Evolutionary conservation across 2,888 invertebrate genomes (phyloP).

Genomic region (Auanema freiburgensis): DNA sequence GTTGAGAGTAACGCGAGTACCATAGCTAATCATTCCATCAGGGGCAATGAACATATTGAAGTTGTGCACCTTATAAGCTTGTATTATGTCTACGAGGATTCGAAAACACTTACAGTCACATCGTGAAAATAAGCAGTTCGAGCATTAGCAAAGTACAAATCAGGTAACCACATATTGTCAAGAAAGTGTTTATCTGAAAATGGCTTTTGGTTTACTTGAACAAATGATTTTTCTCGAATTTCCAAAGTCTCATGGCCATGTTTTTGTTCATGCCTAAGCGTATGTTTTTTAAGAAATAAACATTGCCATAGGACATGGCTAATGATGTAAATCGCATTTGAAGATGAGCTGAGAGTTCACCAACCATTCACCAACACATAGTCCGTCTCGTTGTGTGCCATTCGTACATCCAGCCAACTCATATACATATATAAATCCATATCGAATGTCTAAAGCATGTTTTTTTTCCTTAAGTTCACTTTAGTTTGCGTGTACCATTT

Average conservation of each 20-base stretch:
- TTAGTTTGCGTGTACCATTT: constrained; percentile 40
- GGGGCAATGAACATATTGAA: constrained; percentile 55
- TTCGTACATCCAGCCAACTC: constrained; percentile 48
- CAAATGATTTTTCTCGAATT: background rate
- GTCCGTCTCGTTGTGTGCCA: constrained; percentile 46
- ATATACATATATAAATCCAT: constrained; percentile 59
- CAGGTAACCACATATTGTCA: constrained; percentile 54
- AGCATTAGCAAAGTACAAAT: constrained; percentile 57
- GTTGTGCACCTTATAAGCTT: constrained; percentile 41
- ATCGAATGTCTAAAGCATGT: constrained; percentile 47
- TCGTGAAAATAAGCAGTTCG: constrained; percentile 53
- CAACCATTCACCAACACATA: constrained; percentile 48
- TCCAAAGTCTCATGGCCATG: background rate
- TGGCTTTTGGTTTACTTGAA: background rate
- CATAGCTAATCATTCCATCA: constrained; percentile 50
- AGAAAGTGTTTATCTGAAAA: constrained; percentile 44
- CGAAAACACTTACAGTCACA: constrained; percentile 21
- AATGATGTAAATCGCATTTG: background rate
- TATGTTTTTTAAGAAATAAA: constrained; percentile 1
- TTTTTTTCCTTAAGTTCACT: background rate
- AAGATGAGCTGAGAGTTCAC: constrained; percentile 33
- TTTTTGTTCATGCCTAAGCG: background rate
- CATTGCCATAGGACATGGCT: background rate
- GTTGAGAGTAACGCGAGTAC: constrained; percentile 45
- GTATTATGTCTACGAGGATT: background rate